Base-by-base conservation (phyloP, 2,113 vertebrate genomes). In the Orientallactaga bullata region DNA sequence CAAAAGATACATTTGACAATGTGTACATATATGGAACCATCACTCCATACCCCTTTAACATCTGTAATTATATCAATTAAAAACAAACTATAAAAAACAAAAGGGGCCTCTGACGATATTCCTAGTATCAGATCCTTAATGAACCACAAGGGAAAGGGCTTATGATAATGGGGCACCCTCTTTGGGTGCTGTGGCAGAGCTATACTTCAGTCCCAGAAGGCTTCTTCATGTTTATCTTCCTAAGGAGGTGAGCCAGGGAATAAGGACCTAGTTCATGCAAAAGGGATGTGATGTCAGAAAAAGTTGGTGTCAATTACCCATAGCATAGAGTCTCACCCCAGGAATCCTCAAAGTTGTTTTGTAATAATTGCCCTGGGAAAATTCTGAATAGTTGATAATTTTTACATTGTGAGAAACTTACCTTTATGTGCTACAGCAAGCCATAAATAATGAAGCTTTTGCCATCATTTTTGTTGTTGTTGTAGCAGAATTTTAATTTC, bases 401-500 rank as follows among this genome's bases (percentile, higher is more conserved):
- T 92, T 94, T 63, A 55, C 32, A 20, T 8, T 55, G 61, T 28
- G 28, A 89, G 21, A 81, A 11, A 20, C 79, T 88, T 85, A 68
- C n/a, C 68, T 85, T 88, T 30, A 73, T 85, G 4, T 21, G 42
- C 61, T 20, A 81, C 0, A 23, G 24, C n/a, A 23, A 51, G 23
- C 21, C 47, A 37, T 77, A 90, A 74, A 74, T 85, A 58, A 86
- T 18, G 26, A 85, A 82, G 7, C 30, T 76, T 39, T 42, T 32
- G 55, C 55, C 15, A 32, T 58, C 60, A 35, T 83, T 69, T 60
- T 66, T 82, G 37, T 86, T 85, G 61, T 82, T 72, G 15, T 32
- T n/a, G 71, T 11, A 28, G 35, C 47, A 82, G 68, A 76, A 93
- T 60, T 96, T 71, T 91, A 78, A 65, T 89, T 93, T 94, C 84